These are phyloP conservation scores for Crenuchus spilurus DNA, from an alignment of 2,797 vertebrate genomes.

Conservation along the genomic window DNA sequence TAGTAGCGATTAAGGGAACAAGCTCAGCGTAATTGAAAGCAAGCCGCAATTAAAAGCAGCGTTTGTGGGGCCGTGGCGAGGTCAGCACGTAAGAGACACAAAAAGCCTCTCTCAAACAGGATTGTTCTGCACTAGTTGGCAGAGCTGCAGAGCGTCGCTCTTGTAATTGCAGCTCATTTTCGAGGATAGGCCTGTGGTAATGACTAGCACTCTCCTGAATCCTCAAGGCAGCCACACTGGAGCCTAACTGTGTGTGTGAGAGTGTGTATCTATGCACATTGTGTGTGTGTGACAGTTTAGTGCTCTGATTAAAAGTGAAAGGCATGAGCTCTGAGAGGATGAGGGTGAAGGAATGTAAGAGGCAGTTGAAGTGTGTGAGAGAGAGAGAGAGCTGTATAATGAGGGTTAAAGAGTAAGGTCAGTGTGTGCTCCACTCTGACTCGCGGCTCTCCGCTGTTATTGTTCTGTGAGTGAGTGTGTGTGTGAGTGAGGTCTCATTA, in stretches of 20 bases:
- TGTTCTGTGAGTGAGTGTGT: conserved; percentile 34
- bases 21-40: conserved; percentile 69
- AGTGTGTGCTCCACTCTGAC: conserved; percentile 25
- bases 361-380: conserved; percentile 42
- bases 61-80: conserved; percentile 64
- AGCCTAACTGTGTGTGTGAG: conserved; percentile 51
- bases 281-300: conserved; percentile 55
- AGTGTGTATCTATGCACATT: conserved; percentile 45
- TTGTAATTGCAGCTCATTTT: conserved; percentile 76
- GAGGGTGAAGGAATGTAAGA: conserved; percentile 36
- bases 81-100: conserved; percentile 65
- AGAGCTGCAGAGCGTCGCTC: conserved; percentile 65
- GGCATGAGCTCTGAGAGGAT: conserved; percentile 39
- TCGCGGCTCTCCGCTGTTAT: conserved; percentile 38
- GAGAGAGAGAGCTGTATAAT: conserved; percentile 40
- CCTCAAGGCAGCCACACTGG: conserved; percentile 62
- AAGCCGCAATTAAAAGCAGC: conserved; percentile 73
- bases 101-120: conserved; percentile 70
- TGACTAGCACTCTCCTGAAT: conserved; percentile 67
- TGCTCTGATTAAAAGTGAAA: conserved; percentile 66
- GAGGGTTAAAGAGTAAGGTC: conserved; percentile 47
- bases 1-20: conserved; percentile 65
- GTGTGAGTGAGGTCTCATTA: conserved; percentile 5
- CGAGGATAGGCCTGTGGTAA: conserved; percentile 67
- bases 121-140: conserved; percentile 77